Conservation (phyloP, 2,888 invertebrate genomes). For the Morpho deidamia region DNA sequence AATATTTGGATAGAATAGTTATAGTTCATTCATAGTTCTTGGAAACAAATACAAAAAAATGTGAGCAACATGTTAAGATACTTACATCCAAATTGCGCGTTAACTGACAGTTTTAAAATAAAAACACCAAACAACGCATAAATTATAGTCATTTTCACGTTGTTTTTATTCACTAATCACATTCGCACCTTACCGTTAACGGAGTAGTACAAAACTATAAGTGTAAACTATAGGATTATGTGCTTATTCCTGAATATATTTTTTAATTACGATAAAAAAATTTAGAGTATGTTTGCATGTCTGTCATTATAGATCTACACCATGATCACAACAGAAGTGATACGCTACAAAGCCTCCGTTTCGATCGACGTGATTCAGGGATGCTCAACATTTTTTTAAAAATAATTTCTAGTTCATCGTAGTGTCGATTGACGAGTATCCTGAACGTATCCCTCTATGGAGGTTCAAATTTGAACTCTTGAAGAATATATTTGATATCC, state of each 20-base stretch:
- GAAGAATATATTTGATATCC: too few species aligned
- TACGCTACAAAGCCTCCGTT: constrained; percentile 56
- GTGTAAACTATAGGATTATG: background rate
- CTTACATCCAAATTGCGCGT: constrained; percentile 71
- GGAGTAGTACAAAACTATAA: background rate
- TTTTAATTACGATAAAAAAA: background rate
- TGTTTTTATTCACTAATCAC: constrained; percentile 9
- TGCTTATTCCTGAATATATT: background rate
- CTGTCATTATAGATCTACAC: constrained; percentile 27
- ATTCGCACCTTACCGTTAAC: constrained; percentile 4
- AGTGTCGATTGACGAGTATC: background rate
- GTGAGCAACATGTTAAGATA: constrained; percentile 14
- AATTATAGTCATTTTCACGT: constrained; percentile 30
- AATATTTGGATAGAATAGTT: too few species aligned
- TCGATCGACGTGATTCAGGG: constrained; percentile 46
- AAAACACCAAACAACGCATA: constrained; percentile 38
- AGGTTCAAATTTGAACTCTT: too few species aligned
- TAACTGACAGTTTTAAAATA: constrained; percentile 48
- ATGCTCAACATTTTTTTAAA: constrained; percentile 34
- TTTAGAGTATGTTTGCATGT: constrained; percentile 5
- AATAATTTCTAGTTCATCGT: background rate
- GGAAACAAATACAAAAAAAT: background rate
- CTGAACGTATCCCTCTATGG: too few species aligned
- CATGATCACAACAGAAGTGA: constrained; percentile 56
- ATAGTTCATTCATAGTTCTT: background rate